Conservation (phyloP, 2,113 vertebrate species). For the Aegypius monachus region DNA sequence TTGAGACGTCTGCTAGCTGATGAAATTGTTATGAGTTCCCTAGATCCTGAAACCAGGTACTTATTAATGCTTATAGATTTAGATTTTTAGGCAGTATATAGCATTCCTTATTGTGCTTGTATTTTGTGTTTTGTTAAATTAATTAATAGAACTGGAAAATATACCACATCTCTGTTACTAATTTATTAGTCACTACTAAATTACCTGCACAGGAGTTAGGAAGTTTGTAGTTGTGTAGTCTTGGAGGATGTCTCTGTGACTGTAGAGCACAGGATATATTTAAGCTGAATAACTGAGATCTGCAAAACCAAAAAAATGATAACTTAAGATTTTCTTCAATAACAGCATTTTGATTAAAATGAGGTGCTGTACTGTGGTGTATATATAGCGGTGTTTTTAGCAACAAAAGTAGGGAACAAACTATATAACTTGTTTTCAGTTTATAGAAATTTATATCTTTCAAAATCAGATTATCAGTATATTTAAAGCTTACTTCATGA, state of each 20-base stretch:
- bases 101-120: background rate
- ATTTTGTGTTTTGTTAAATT: background rate
- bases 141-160: background rate
- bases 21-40: slow-evolving; percentile 74
- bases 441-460: background rate
- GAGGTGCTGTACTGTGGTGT: background rate
- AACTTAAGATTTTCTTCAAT: background rate
- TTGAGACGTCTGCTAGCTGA: slow-evolving; percentile 82
- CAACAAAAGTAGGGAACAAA: background rate
- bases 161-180: background rate
- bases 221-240: background rate
- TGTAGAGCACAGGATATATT: background rate
- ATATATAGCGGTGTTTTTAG: background rate
- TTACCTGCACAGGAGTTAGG: background rate
- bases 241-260: background rate
- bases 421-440: background rate
- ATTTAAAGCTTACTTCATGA: background rate
- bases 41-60: slow-evolving; percentile 93
- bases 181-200: background rate
- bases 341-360: background rate
- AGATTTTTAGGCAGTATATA: background rate
- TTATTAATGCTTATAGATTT: background rate
- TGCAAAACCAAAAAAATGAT: background rate
- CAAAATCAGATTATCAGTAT: background rate
- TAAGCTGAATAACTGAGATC: background rate